A percentile compares a stretch with the other conserved stretches of the same genome.
phyloP scores from a whole-genome alignment of 2,797 vertebrate genomes.

The Sebastiscus albofasciatus region DNA sequence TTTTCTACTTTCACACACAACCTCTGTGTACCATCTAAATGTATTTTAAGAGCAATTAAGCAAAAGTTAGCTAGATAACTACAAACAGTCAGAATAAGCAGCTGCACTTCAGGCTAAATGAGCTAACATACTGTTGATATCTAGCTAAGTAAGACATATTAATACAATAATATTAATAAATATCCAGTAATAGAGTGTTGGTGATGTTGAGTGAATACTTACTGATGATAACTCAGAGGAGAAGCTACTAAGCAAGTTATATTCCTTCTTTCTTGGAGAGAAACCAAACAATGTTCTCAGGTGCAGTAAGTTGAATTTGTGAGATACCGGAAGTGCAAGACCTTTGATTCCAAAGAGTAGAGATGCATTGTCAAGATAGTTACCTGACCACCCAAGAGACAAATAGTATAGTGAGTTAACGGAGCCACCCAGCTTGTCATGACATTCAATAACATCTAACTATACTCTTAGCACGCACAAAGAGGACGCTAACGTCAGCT shows the following conservation, averaged over 20 bases:
- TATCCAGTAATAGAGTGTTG: background rate
- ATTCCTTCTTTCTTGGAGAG: too few species aligned
- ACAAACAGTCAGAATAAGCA: background rate
- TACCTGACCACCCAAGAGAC: fast-evolving
- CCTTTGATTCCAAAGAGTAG: background rate
- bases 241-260: background rate
- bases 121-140: background rate
- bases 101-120: background rate
- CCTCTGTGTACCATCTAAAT: background rate
- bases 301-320: background rate
- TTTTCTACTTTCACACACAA: background rate
- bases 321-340: slow-evolving; percentile 3
- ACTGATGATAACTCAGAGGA: background rate
- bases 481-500: fast-evolving
- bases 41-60: too few species aligned
- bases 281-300: background rate
- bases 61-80: background rate
- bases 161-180: background rate
- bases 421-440: background rate
- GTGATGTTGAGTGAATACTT: background rate
- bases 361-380: background rate
- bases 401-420: fast-evolving
- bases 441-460: background rate
- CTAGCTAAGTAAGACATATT: background rate
- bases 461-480: fast-evolving